Evolutionary conservation across 2,888 invertebrate species (phyloP).

Genomic region (Nemotelus pantherinus): DNA sequence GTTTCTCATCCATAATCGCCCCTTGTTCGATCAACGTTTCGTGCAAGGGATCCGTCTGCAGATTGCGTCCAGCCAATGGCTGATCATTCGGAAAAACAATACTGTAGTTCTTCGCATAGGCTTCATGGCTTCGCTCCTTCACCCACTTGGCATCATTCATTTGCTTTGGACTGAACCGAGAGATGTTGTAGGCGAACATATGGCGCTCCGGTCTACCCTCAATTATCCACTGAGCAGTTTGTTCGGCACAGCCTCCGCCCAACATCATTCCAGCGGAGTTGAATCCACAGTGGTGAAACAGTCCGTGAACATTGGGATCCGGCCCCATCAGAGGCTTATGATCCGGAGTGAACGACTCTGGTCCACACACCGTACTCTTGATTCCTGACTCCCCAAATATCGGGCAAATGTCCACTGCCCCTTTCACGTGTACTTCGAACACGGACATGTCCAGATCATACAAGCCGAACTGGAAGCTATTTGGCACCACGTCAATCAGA

Average conservation of each 20-base stretch:
- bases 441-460: conserved; percentile 89
- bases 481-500: conserved; percentile 78
- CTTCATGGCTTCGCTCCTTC: conserved; percentile 85
- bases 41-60: conserved; percentile 74
- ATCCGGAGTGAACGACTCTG: conserved; percentile 92
- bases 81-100: conserved; percentile 87
- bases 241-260: conserved; percentile 86
- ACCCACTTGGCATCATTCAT: conserved; percentile 78
- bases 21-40: conserved; percentile 74
- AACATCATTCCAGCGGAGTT: conserved; percentile 94
- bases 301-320: conserved; percentile 72
- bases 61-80: conserved; percentile 80
- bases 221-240: conserved; percentile 86
- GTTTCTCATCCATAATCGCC: conserved; percentile 88
- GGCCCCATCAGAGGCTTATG: conserved; percentile 89
- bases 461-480: conserved; percentile 83
- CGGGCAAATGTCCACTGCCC: conserved; percentile 79
- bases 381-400: conserved; percentile 78
- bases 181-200: conserved; percentile 87
- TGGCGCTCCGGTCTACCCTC: conserved; percentile 84
- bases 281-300: conserved; percentile 88
- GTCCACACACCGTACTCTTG: conserved; percentile 88
- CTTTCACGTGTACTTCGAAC: conserved; percentile 79
- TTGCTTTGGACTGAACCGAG: conserved; percentile 81
- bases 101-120: conserved; percentile 87